Percentiles rank a stretch among this genome's conserved stretches.
Evolutionary conservation across 2,113 vertebrate genomes (phyloP).

Genomic region (Hystrix brachyura): DNA sequence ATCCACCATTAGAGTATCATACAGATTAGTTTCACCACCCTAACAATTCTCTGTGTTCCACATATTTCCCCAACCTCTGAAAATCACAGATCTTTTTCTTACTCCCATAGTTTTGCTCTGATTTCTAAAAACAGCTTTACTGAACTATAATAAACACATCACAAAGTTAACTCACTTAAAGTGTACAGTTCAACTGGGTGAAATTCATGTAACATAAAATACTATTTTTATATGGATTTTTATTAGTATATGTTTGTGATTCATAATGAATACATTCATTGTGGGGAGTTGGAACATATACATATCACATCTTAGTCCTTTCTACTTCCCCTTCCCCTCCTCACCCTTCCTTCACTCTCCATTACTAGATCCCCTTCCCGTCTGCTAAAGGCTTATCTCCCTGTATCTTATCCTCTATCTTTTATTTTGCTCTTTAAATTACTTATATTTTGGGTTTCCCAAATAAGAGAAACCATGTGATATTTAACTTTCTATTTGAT

Average conservation of each 20-base stretch:
- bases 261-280: not conserved
- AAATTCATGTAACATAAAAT: not conserved
- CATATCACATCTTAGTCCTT: not conserved
- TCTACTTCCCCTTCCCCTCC: not conserved
- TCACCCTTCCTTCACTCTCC: not conserved
- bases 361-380: not conserved
- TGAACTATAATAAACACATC: constrained; percentile 21
- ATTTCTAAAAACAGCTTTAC: constrained; percentile 16
- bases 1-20: not conserved
- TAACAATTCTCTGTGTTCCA: constrained; percentile 4
- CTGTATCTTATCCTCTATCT: not conserved
- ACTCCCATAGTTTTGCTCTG: not conserved
- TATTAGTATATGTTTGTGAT: not conserved
- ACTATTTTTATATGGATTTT: not conserved
- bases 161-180: constrained; percentile 41
- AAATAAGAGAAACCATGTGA: not conserved
- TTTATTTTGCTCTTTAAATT: not conserved
- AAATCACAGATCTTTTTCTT: constrained; percentile 10
- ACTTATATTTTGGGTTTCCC: not conserved
- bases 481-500: not conserved
- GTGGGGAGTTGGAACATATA: not conserved
- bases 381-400: not conserved
- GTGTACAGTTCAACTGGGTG: not conserved
- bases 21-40: not conserved
- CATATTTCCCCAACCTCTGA: not conserved